A percentile compares a stretch with the other conserved stretches of the same genome.
phyloP scores from a whole-genome alignment of 1,140 invertebrate species.

The Orussus abietinus region DNA sequence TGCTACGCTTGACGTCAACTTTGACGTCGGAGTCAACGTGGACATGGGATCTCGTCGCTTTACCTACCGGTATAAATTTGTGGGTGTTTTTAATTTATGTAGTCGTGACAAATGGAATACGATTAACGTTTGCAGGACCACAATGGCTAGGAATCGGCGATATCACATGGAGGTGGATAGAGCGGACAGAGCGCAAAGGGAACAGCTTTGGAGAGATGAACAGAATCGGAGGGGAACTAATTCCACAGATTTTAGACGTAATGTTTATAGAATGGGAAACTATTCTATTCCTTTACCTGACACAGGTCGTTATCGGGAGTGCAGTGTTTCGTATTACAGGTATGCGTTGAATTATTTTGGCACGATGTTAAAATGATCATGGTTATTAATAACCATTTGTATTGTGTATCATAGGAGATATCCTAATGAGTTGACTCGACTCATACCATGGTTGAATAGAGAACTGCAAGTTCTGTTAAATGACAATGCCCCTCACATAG shows the following conservation, averaged over 20 bases:
- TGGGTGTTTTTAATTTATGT: no score
- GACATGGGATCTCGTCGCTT: conserved; percentile 21
- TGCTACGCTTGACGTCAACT: conserved; percentile 22
- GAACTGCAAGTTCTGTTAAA: conserved; percentile 73
- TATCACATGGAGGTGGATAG: conserved; percentile 28
- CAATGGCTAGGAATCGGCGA: conserved; percentile 29
- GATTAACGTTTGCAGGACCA: conserved; percentile 39
- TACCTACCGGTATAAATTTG: conserved; percentile 30
- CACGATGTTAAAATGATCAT: no score
- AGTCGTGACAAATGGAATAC: no score
- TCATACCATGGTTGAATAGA: conserved; percentile 84
- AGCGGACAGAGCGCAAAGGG: conserved; percentile 31
- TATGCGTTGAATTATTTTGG: no score
- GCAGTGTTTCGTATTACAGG: conserved; percentile 71
- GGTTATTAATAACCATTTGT: no score
- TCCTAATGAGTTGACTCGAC: conserved; percentile 71
- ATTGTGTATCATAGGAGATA: no score
- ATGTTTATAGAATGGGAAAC: conserved; percentile 72
- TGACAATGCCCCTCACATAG: conserved; percentile 58
- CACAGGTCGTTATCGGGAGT: conserved; percentile 65
- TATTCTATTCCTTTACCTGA: conserved; percentile 68
- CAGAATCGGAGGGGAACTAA: conserved; percentile 27
- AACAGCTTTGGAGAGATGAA: conserved; percentile 33
- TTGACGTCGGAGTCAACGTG: conserved; percentile 18
- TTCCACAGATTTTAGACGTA: conserved; percentile 58